Evolutionary conservation across 1,140 invertebrate species (phyloP), one percentile per base, ranked within the genome.

Genomic region (Pristionchus pacificus): DNA sequence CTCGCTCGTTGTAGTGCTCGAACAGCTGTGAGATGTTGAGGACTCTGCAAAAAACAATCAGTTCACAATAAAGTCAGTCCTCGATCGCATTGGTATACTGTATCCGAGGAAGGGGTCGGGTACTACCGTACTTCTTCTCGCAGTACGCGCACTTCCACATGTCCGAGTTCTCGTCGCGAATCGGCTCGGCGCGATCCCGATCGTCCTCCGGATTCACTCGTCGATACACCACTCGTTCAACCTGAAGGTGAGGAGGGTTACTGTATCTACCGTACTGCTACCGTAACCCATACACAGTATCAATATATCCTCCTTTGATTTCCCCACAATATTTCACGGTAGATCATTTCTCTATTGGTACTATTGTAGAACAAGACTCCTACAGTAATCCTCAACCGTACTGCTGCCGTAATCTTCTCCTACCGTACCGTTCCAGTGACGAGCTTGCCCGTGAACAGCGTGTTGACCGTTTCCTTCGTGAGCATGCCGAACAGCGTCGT

Each of bases 381-480:
- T n/a, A n/a, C n/a, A n/a, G n/a, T n/a, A n/a, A n/a, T n/a, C n/a
- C n/a, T n/a, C n/a, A n/a, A n/a, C n/a, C n/a, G n/a, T n/a, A n/a
- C n/a, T n/a, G n/a, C n/a, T n/a, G n/a, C n/a, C n/a, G n/a, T n/a
- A n/a, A n/a, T n/a, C n/a, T n/a, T n/a, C n/a, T n/a, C n/a, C n/a
- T n/a, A n/a, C n/a, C 38, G 38, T 49, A 79, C 19, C 58, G 33
- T 70, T 64, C 60, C 77, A 84, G 89, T 88, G 1, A 88, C 84
- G 0, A 93, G 87, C 86, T 93, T 93, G 60, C 95, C 95, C 65
- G 93, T 90, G 82, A 91, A 95, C 79, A 98, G 95, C 0, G 93
- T 93, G 79, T 97, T 92, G 0, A 93, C 93, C 0, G 91, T 92
- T 87, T 98, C 95, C 85, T 97, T 97, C 0, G 94, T 97, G 0